phyloP scores from a whole-genome alignment of 2,888 invertebrate species.

The Euzetes globulus region DNA sequence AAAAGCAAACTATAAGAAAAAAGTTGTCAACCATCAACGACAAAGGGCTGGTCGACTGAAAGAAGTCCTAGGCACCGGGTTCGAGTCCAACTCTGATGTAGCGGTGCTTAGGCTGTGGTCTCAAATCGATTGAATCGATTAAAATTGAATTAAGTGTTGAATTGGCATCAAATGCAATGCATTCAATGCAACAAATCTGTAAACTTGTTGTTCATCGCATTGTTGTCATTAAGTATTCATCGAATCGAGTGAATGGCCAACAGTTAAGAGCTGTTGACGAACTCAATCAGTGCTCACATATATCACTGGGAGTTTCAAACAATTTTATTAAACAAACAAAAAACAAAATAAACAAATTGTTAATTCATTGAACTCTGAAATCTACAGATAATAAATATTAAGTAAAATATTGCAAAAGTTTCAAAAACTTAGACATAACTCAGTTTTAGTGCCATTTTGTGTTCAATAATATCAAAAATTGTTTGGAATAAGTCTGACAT shows the following conservation, averaged over 20 bases:
- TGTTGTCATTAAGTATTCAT: background rate
- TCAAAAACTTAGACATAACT: background rate
- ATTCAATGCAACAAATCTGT: constrained; percentile 11
- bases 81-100: constrained; percentile 13
- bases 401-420: background rate
- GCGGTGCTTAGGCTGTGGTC: background rate
- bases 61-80: background rate
- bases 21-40: background rate
- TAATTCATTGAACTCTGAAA: constrained; percentile 12
- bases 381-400: background rate
- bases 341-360: background rate
- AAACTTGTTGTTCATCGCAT: constrained; percentile 8
- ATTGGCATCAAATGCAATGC: background rate
- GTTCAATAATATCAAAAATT: background rate
- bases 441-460: constrained; percentile 11
- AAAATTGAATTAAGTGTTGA: background rate
- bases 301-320: constrained; percentile 14
- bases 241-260: constrained; percentile 7
- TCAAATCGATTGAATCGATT: background rate
- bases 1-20: background rate
- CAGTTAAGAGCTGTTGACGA: background rate
- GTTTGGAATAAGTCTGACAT: background rate
- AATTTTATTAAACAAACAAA: background rate
- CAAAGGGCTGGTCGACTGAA: background rate
- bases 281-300: background rate